Evolutionary conservation across 2,888 invertebrate genomes (phyloP).

Genomic region (Lordiphosa fenestrarum): DNA sequence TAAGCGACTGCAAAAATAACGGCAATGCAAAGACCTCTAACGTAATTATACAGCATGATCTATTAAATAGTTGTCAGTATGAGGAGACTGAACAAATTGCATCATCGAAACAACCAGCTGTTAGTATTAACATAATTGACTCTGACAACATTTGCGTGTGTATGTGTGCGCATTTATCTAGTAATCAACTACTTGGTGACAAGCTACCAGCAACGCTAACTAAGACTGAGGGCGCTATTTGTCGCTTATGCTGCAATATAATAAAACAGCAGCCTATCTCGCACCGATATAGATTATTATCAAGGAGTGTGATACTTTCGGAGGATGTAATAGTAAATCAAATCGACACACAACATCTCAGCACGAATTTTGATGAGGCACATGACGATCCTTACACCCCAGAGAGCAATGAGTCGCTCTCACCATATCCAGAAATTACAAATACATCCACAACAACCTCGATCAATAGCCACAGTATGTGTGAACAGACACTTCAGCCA

Average conservation of each 20-base stretch:
- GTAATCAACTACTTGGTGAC: conserved; percentile 14
- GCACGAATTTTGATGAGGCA: conserved; percentile 60
- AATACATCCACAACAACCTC: conserved; percentile 56
- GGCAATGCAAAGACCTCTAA: conserved; percentile 18
- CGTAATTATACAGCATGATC: conserved; percentile 22
- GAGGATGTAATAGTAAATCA: conserved; percentile 82
- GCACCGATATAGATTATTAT: conserved; percentile 75
- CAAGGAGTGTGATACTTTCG: conserved; percentile 74
- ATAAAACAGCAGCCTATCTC: conserved; percentile 71
- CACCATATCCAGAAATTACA: conserved; percentile 83
- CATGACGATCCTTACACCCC: conserved; percentile 88
- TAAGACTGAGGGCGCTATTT: conserved; percentile 57
- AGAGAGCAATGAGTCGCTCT: conserved; percentile 89
- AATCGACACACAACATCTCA: conserved; percentile 82
- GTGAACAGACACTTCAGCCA: conserved; percentile 45
- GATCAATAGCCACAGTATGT: conserved; percentile 59
- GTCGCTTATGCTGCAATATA: conserved; percentile 75
- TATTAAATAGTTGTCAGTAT: conserved; percentile 20
- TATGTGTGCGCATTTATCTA: conserved; percentile 67
- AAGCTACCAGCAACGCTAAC: conserved; percentile 14
- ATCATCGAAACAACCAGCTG: conserved; percentile 47
- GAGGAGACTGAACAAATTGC: conserved; percentile 3
- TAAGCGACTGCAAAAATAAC: conserved; percentile 41
- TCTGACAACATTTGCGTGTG: conserved; percentile 80
- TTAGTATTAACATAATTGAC: conserved; percentile 81